Evolutionary conservation across 2,888 invertebrate species (phyloP), one percentile per base, ranked within the genome.

Genomic region (Hybos culiciformis): DNA sequence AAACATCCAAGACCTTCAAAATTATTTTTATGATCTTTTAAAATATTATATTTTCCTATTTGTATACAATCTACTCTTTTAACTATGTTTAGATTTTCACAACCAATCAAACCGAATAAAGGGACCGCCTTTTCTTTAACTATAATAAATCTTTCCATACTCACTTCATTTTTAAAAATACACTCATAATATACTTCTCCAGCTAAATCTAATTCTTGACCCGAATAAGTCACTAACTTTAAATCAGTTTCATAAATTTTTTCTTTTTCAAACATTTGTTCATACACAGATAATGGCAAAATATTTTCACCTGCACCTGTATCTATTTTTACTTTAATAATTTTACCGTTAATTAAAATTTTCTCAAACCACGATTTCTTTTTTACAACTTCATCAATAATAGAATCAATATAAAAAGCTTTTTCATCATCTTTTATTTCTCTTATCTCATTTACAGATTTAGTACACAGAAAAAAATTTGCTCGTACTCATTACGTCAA

Each of bases 91-190:
- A 49, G 40, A 21, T 21, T 23, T n/a, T 36, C 21, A 19, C 45
- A 45, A 31, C 31, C 31, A 11, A 24, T 18, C 12, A 44, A 33
- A 7, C 40, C 44, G 40, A 40, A 31, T 12, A 44, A 32, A 17
- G 41, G 32, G 2, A 37, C 29, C 33, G 43, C n/a, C 33, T 29
- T 15, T 5, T 42, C 42, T 17, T 49, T 45, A 15, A 50, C 38
- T 4, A 52, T 37, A 12, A 37, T 20, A 48, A 52, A 52, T 45
- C 34, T 45, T 21, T 46, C 37, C n/a, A 39, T 14, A 9, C 39
- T 40, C 26, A 45, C 39, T 39, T 47, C 37, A 32, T 48, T 46
- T 39, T 46, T 40, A 34, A 17, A 4, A n/a, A 3, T 6, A 37
- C 38, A 38, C 4, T 20, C 14, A 17, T 26, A 7, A 6, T 26